Base-by-base conservation (phyloP, 1,140 invertebrate species). In the Mesaphorura yosii region DNA sequence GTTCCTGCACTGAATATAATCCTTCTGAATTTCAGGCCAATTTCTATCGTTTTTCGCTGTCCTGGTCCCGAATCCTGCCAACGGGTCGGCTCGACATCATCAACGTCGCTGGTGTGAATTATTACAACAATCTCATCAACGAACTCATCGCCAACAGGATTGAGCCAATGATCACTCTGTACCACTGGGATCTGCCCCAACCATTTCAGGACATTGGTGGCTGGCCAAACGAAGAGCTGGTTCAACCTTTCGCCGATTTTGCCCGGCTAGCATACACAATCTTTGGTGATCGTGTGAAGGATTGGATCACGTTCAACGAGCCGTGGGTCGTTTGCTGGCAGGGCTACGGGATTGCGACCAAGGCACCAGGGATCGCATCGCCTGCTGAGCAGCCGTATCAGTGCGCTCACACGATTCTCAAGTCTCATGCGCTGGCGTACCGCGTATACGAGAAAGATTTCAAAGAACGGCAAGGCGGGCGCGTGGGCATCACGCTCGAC, bases 301-400 rank as follows among this genome's bases (percentile, higher is more conserved):
- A 65, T 53, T 86, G 82, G 79, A 75, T 78, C 1, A 84, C 83
- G 0, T 75, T 86, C 53, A 84, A 84, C 65, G 81, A 85, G 66
- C 80, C 81, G 3, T 76, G 76, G 71, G 76, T 79, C 55, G 73
- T 77, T 3, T 81, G 80, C 55, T 55, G 51, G 12, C 7, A 27
- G 12, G 78, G 78, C n/a, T 83, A 83, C 63, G 75, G 76, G 10
- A 29, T 26, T n/a, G 60, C 62, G 12, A 59, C 58, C 15, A 23
- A 27, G 20, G 66, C 64, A 10, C 67, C 70, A 12, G 59, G 51
- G n/a, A 40, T 63, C 2, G 15, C 12, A 3, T 19, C 25, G 1
- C 39, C 46, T 17, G 42, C 56, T n/a, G 34, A 53, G 23, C 48
- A 40, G 2, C 31, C 48, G 6, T 63, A 60, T 49, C n/a, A 39